These are phyloP conservation scores for Pyrrhosoma nymphula DNA, from an alignment of 2,888 invertebrate species.

Conservation along the genomic window DNA sequence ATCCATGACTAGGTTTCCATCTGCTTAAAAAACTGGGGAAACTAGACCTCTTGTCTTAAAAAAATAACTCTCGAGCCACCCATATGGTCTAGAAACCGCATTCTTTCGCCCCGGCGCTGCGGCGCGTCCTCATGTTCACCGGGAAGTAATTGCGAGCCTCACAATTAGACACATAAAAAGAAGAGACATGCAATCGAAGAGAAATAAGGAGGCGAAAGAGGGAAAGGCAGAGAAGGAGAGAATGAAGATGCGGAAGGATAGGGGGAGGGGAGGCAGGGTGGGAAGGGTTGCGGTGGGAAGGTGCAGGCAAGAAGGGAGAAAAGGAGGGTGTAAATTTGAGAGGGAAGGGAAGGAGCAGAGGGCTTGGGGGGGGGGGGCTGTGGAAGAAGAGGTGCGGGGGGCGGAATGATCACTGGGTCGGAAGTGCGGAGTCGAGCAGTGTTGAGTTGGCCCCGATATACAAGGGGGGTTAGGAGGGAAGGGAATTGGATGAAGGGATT, in stretches of 20 bases:
- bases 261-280: not conserved
- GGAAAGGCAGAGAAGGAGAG: not conserved
- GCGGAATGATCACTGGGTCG: slow-evolving; percentile 31
- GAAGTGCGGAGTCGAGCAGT: slow-evolving; percentile 9
- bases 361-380: not conserved
- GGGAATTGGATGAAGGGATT: not conserved
- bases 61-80: too few relatives aligned
- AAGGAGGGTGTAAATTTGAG: not conserved
- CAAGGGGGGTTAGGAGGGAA: not conserved
- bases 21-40: too few relatives aligned
- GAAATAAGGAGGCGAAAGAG: not conserved
- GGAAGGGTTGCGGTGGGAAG: not conserved
- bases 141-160: too few relatives aligned
- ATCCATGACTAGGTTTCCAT: too few relatives aligned
- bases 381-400: not conserved
- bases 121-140: too few relatives aligned
- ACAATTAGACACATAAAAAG: too few relatives aligned
- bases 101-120: too few relatives aligned
- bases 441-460: not conserved
- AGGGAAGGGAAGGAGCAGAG: not conserved
- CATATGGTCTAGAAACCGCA: too few relatives aligned
- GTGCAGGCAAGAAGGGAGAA: not conserved
- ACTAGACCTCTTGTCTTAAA: too few relatives aligned
- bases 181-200: not conserved
- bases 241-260: not conserved